Evolutionary conservation across 2,888 invertebrate species (phyloP), one percentile per base, ranked within the genome.

Genomic region (Punctoribates punctum): DNA sequence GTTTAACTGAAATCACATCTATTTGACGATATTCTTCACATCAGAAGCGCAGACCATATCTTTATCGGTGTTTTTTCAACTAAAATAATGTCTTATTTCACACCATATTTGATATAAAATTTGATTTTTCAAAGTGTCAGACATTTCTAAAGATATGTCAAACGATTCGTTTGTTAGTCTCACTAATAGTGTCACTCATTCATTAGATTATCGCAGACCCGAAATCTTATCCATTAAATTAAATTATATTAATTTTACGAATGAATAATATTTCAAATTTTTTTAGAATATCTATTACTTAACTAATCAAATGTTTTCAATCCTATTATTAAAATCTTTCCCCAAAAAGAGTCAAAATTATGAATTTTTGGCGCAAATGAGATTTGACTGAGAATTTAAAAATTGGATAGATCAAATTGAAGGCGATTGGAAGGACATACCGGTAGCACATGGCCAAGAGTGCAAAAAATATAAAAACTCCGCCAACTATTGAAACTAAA

Each of bases 361-460:
- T n/a, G n/a, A n/a, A n/a, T n/a, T n/a, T n/a, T n/a, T n/a, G n/a
- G n/a, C n/a, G n/a, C n/a, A n/a, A n/a, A n/a, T n/a, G n/a, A n/a
- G n/a, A n/a, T n/a, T n/a, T n/a, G n/a, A n/a, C n/a, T n/a, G n/a
- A n/a, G n/a, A n/a, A n/a, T n/a, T n/a, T n/a, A n/a, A n/a, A n/a
- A n/a, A n/a, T n/a, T n/a, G n/a, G n/a, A n/a, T n/a, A n/a, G n/a
- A n/a, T 67, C 5, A 15, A 20, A 11, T 11, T 42, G n/a, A 67
- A n/a, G 48, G 6, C 42, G 8, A 42, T 9, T 6, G 6, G 42
- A 23, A 76, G 20, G 20, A 78, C 79, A 79, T 79, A 94, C 93
- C 94, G 93, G 93, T 95, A 95, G 92, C 95, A 95, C 89, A 95
- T 92, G 89, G 95, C 95, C 92, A 95, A 92, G 89, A 94, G 91